Evolutionary conservation across 2,888 invertebrate species (phyloP), one percentile per base, ranked within the genome.

Genomic region (Portevinia maculata): DNA sequence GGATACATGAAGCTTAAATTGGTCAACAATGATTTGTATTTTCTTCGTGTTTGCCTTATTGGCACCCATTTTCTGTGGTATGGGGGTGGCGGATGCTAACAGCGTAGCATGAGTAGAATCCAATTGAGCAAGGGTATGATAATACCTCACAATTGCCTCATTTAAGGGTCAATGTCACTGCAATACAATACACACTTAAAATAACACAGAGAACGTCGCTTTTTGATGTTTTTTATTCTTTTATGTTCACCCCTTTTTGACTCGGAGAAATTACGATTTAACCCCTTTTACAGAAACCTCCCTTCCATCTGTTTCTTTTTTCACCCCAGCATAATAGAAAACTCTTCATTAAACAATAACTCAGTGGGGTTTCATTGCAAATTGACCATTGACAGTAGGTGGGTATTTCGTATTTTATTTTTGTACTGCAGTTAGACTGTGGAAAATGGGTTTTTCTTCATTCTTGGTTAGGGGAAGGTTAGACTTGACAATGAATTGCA

Each of bases 161-260:
- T 65, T 67, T 75, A 75, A 67, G 67, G 74, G 74, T 75, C 74
- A 75, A 67, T 75, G 74, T 67, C 74, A 75, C 44, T 75, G 59
- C 57, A 75, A 75, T 52, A 74, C 50, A 50, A 65, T 57, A 48
- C 48, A 59, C 57, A 57, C 69, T 57, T 67, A 44, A 46, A 67
- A 55, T 32, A 67, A 57, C 57, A 65, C 39, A 44, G 41, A 53
- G 73, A 55, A 52, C 50, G 60, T 73, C 34, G 53, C 34, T 55
- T 55, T 55, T 53, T 19, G 24, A 15, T 48, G 7, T 13, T 39
- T 7, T 21, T 21, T 48, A 1, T 19, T n/a, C 13, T 21, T 2
- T n/a, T 28, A 0, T 13, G 4, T 13, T 21, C 3, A 8, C 11
- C 28, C n/a, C 34, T 11, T 13, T n/a, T 21, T 15, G 9, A 28